Base-by-base conservation (phyloP, 1,140 invertebrate genomes). In the Chrysoperla carnea region DNA sequence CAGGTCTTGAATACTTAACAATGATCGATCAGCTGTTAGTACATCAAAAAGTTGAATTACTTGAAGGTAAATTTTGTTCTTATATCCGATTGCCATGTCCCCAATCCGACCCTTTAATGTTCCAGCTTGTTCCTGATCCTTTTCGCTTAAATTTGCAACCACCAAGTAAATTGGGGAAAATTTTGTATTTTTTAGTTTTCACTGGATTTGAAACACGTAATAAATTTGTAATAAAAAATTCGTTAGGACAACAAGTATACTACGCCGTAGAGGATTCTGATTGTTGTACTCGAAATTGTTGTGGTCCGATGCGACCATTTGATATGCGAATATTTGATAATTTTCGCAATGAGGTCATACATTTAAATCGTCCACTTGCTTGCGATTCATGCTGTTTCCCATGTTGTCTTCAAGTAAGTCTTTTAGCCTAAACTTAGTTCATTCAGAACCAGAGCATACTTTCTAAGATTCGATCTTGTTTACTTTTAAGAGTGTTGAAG, bases 1-100 rank as follows among this genome's bases (percentile, higher is more conserved):
- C 76, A 55, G 90, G 88, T 48, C 79, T 95, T 70, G 88, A 91
- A 71, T 94, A 88, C 73, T 78, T 94, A 66, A 84, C 83, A 59
- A 74, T 72, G 72, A 77, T 93, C 72, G 88, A 94, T 62, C 78
- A 86, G 51, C 65, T 94, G 36, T 66, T 91, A 42, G 73, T 95
- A 37, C 80, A 91, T 53, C 88, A 92, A 61, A 86, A 90, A 66
- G 73, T 87, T 8, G 86, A 92, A 58, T 49, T 85, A 6, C 53
- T 90, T 14, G 86, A 93, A 75, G 76, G 77, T 81, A 64, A 42
- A 49, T 48, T 27, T 37, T 43, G 42, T 31, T 31, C 11, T 31
- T 31, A n/a, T n/a, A n/a, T n/a, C n/a, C n/a, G n/a, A n/a, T n/a
- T n/a, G n/a, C n/a, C n/a, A n/a, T n/a, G n/a, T n/a, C n/a, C n/a